These are phyloP conservation scores for Spilarctia lutea DNA, from an alignment of 2,888 invertebrate genomes.

Conservation along the genomic window DNA sequence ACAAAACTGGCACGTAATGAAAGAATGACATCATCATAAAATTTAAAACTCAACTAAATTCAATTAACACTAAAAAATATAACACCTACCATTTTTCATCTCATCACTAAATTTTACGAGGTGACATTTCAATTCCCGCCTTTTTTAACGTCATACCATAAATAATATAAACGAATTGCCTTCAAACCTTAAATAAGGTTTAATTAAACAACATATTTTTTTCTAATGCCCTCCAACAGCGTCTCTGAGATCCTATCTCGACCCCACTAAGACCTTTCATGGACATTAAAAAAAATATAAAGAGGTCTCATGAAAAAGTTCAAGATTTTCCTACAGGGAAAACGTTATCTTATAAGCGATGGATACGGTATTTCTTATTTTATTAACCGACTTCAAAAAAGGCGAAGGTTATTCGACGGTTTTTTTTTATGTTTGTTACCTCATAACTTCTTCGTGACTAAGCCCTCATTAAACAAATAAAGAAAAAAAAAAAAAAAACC, in stretches of 20 bases:
- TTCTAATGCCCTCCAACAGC: constrained; percentile 54
- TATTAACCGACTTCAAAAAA: neutral
- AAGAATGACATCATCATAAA: neutral
- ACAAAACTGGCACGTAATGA: neutral
- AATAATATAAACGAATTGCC: constrained; percentile 48
- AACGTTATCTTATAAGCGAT: constrained; percentile 9
- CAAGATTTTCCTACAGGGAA: constrained; percentile 59
- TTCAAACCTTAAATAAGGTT: constrained; percentile 41
- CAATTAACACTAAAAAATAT: neutral
- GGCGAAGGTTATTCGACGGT: no score
- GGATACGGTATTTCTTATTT: constrained; percentile 51
- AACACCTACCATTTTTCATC: constrained; percentile 23
- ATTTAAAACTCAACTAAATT: neutral
- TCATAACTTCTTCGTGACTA: no score
- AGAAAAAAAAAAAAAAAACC: no score
- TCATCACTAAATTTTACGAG: constrained; percentile 12
- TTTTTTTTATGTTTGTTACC: no score
- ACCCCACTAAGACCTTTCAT: constrained; percentile 66
- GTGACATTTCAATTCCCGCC: constrained; percentile 40
- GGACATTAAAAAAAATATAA: constrained; percentile 78
- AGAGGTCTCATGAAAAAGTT: constrained; percentile 70
- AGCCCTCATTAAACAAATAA: no score
- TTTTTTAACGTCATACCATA: constrained; percentile 38
- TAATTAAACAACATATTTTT: constrained; percentile 53
- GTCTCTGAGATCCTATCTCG: constrained; percentile 58